Base-by-base conservation (phyloP, 2,113 vertebrate genomes). In the Notarius lentiginosus region DNA sequence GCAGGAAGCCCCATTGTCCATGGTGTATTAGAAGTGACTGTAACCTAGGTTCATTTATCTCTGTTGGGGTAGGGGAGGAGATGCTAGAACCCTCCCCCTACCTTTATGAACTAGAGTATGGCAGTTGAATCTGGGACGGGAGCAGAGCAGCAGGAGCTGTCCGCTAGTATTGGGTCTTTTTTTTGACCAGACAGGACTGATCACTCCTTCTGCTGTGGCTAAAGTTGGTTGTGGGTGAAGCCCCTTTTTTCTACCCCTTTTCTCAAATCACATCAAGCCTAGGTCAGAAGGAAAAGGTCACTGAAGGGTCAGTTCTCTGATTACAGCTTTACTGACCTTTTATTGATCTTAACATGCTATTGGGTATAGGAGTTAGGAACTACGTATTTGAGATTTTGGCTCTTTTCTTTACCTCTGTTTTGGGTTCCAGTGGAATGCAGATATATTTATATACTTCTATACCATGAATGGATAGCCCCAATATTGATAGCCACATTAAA, bases 1-100 rank as follows among this genome's bases (percentile, higher is more conserved):
- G 94, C 94, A 87, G 95, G 95, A 94, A 94, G 92, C 85, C 93
- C 93, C 97, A 99, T 99, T 98, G 88, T 99, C 92, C 93, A 88
- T 89, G 96, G 95, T 94, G 91, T 97, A 95, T 97, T 95, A 97
- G 96, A 95, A 96, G 95, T 97, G 94, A 96, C 96, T 96, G 96
- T 96, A 96, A 95, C 93, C 84, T 90, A 90, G 94, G 94, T 97
- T 97, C 95, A 97, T 98, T 98, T 97, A 96, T 98, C 97, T 97
- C 93, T 66, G 90, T 91, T 89, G 93, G 93, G 92, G 92, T 90
- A 91, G 90, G 93, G 93, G 95, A 96, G 96, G 95, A 94, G 92
- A 84, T 85, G 76, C 94, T 95, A 94, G 90, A 91, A 91, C 92
- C 91, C 91, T 91, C 87, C 80, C 84, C 58, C 79, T 91, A 89